Conservation (phyloP, 2,113 vertebrate species). For the Nothoprocta pentlandii region DNA sequence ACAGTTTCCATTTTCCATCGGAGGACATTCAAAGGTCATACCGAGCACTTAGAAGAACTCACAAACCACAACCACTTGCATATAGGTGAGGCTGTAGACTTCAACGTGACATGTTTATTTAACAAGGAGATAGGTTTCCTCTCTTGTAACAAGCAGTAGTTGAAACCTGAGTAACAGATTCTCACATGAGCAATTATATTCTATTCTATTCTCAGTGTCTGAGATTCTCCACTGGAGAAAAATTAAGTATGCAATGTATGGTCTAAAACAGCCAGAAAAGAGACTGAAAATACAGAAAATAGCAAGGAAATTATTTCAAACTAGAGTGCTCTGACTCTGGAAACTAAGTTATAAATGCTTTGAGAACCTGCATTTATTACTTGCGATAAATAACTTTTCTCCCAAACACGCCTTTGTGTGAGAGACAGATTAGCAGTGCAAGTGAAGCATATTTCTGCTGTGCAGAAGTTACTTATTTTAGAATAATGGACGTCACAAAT, state of each 20-base stretch:
- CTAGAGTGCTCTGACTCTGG: conserved; percentile 54
- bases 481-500: conserved; percentile 73
- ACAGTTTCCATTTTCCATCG: neutral
- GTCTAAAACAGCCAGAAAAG: conserved; percentile 51
- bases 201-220: conserved; percentile 1
- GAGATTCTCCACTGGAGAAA: neutral
- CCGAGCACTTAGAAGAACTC: neutral
- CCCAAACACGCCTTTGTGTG: conserved; percentile 58
- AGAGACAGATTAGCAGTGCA: conserved; percentile 69
- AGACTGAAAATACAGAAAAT: conserved; percentile 47
- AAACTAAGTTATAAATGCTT: conserved; percentile 65
- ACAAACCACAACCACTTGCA: neutral
- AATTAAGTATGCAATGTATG: conserved; percentile 54
- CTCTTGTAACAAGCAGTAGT: neutral
- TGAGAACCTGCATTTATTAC: conserved; percentile 73
- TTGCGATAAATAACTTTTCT: conserved; percentile 70
- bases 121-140: neutral
- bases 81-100: neutral
- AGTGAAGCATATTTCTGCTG: conserved; percentile 71
- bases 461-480: conserved; percentile 74
- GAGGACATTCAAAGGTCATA: conserved; percentile 1
- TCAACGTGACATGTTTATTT: neutral
- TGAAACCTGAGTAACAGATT: neutral
- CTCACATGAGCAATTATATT: neutral
- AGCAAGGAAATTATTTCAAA: conserved; percentile 64